Percentiles rank a stretch among this genome's conserved stretches.
These are phyloP conservation scores for Eupeodes latifasciatus DNA, from an alignment of 2,888 invertebrate species.

Conservation along the genomic window DNA sequence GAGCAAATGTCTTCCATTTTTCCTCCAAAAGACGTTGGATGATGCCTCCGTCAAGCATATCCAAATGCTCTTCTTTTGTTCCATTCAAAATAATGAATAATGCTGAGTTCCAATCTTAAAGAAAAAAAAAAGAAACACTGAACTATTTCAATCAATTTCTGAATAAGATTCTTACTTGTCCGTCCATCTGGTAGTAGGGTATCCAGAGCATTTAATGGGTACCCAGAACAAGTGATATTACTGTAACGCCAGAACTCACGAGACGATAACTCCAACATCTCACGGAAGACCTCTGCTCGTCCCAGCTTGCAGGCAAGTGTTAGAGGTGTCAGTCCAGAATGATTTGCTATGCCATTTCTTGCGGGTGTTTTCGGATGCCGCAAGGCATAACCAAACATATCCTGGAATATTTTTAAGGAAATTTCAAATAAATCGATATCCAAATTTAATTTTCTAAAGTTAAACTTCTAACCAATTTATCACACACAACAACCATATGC, in stretches of 20 bases:
- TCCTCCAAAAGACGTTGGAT: constrained; percentile 98
- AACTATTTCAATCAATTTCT: constrained; percentile 25
- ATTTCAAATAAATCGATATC: neutral
- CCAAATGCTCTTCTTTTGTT: constrained; percentile 98
- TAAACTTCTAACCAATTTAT: constrained; percentile 91
- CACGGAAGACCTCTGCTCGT: constrained; percentile 97
- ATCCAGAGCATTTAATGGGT: constrained; percentile 97
- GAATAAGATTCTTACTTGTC: constrained; percentile 90
- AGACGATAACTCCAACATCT: constrained; percentile 98
- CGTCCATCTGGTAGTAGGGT: constrained; percentile 97
- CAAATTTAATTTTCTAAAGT: too few relatives aligned
- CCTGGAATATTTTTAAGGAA: constrained; percentile 85
- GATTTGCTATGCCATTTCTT: constrained; percentile 95
- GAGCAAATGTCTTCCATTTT: constrained; percentile 99
- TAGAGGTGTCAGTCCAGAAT: constrained; percentile 95
- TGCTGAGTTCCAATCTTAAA: constrained; percentile 98
- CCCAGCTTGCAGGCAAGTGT: constrained; percentile 98
- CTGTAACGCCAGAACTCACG: constrained; percentile 99
- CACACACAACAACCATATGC: constrained; percentile 99
- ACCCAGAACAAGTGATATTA: constrained; percentile 99
- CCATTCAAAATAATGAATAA: constrained; percentile 98
- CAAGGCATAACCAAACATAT: constrained; percentile 99
- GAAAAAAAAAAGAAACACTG: constrained; percentile 33
- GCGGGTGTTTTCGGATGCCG: constrained; percentile 97
- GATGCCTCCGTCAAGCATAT: constrained; percentile 99